A percentile compares a stretch with the other conserved stretches of the same genome.
Evolutionary conservation across 2,888 invertebrate species (phyloP).

Genomic region (Timema cristinae): DNA sequence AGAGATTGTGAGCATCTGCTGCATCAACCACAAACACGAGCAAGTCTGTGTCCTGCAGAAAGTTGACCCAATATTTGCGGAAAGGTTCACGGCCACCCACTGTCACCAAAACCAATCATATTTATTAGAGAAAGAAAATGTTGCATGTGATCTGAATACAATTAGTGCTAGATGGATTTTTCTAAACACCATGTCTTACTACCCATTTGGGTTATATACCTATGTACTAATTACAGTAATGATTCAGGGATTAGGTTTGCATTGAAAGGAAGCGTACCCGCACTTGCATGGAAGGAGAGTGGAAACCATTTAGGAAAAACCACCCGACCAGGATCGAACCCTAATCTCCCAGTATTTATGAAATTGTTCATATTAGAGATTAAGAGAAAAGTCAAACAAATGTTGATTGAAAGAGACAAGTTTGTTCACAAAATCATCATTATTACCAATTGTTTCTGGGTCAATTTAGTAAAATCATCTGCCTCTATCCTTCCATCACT

Average conservation of each 20-base stretch:
- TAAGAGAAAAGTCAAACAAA: not conserved
- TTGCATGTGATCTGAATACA: conserved; percentile 6
- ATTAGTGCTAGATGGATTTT: not conserved
- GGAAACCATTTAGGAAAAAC: too few relatives aligned
- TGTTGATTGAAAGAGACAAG: too few relatives aligned
- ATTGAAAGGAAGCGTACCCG: too few relatives aligned
- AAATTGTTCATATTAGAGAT: not conserved
- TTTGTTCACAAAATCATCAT: not conserved
- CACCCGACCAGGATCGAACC: too few relatives aligned
- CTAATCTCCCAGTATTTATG: not conserved
- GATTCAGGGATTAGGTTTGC: too few relatives aligned
- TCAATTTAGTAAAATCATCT: too few relatives aligned
- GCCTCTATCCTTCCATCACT: too few relatives aligned
- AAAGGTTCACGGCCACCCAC: conserved; percentile 43
- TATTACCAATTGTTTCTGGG: not conserved
- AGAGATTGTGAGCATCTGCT: conserved; percentile 41
- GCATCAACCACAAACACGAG: conserved; percentile 46
- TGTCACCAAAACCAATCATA: conserved; percentile 31
- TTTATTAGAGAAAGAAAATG: conserved; percentile 3
- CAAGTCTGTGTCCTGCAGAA: conserved; percentile 46
- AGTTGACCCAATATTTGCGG: conserved; percentile 43
- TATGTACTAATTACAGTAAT: too few relatives aligned
- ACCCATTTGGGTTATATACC: too few relatives aligned
- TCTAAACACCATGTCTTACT: too few relatives aligned
- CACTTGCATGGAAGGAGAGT: too few relatives aligned